Conservation (phyloP, 2,113 vertebrate genomes). For the Globicephala melas region DNA sequence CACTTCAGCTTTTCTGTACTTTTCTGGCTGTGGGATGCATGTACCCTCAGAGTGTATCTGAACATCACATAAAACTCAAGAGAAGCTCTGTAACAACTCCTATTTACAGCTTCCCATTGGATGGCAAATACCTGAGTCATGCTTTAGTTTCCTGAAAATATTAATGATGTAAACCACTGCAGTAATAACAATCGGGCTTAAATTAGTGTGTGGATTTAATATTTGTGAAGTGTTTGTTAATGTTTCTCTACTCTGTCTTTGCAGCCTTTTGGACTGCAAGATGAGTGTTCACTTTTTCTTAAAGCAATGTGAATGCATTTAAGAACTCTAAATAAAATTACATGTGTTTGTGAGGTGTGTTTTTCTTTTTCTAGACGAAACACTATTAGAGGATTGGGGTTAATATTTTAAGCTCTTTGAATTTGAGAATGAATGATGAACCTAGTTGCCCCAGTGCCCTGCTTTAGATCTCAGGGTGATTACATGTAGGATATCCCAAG, state of each 20-base stretch:
- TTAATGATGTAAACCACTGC: not conserved
- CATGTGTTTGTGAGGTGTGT: not conserved
- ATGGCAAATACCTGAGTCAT: not conserved
- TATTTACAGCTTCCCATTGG: not conserved
- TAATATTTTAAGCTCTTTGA: constrained; percentile 39
- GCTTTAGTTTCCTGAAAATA: constrained; percentile 44
- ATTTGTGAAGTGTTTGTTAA: not conserved
- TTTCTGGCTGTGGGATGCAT: not conserved
- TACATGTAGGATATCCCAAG: not conserved
- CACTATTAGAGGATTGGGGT: not conserved
- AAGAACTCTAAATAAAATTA: not conserved
- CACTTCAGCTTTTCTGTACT: not conserved
- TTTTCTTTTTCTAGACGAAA: not conserved
- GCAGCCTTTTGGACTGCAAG: not conserved
- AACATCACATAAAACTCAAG: not conserved
- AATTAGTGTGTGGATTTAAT: not conserved
- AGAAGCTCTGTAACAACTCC: not conserved
- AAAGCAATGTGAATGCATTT: not conserved
- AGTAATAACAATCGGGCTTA: not conserved
- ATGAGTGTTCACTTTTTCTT: not conserved
- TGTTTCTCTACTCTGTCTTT: not conserved
- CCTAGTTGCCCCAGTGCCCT: not conserved
- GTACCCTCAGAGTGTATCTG: not conserved
- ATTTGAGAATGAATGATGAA: not conserved
- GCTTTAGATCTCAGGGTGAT: not conserved